Evolutionary conservation across 2,888 invertebrate genomes (phyloP).

Genomic region (Zele albiditarsus): DNA sequence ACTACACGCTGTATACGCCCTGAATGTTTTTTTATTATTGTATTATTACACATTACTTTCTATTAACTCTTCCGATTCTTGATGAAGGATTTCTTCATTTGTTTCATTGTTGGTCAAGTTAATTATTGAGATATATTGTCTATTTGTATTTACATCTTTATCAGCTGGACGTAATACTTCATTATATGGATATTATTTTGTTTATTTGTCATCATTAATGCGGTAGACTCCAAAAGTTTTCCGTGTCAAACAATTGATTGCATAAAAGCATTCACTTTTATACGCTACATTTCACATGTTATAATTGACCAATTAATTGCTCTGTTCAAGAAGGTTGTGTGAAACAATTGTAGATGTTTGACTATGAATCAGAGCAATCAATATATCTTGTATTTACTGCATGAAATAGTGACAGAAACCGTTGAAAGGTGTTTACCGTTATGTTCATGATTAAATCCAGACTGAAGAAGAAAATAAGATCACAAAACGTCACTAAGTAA

Average conservation of each 20-base stretch:
- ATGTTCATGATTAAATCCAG: not conserved
- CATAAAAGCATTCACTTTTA: no score
- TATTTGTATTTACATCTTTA: not conserved
- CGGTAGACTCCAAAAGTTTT: not conserved
- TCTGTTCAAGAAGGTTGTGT: not conserved
- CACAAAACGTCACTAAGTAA: constrained; percentile 4
- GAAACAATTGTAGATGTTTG: not conserved
- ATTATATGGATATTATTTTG: not conserved
- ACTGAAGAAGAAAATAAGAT: not conserved
- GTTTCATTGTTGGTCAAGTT: not conserved
- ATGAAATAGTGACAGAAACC: not conserved
- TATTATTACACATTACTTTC: constrained; percentile 30
- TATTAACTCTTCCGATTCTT: constrained; percentile 18
- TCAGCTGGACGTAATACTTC: not conserved
- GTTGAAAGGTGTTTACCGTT: not conserved
- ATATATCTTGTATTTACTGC: not conserved
- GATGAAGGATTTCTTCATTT: constrained; percentile 29
- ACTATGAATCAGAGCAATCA: not conserved
- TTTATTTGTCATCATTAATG: not conserved
- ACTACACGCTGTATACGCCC: constrained; percentile 54
- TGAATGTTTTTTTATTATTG: constrained; percentile 41
- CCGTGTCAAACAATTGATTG: not conserved
- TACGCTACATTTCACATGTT: no score
- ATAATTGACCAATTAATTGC: not conserved
- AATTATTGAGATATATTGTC: not conserved